A percentile compares a stretch with the other conserved stretches of the same genome.
Conservation (phyloP, 2,113 vertebrate species). For the Edolisoma coerulescens region DNA sequence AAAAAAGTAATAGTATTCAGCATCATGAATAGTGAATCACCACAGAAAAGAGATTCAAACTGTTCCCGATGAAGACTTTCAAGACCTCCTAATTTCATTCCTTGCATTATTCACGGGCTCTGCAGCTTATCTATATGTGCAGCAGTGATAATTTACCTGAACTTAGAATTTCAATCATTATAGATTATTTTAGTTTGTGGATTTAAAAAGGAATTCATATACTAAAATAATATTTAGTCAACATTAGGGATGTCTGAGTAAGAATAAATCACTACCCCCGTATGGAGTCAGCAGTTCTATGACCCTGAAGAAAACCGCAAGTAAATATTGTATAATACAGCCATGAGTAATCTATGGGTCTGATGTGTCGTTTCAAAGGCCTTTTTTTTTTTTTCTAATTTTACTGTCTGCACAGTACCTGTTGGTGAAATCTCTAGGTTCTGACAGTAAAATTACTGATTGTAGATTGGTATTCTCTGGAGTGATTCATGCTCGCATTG, state of each 20-base stretch:
- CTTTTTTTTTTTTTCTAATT: background rate
- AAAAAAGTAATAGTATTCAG: background rate
- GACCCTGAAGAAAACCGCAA: background rate
- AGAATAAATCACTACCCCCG: background rate
- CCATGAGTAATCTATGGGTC: background rate
- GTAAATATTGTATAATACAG: background rate
- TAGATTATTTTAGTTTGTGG: background rate
- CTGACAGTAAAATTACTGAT: background rate
- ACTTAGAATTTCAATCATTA: background rate
- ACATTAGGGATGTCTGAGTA: background rate
- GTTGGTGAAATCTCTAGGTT: background rate
- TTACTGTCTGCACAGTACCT: background rate
- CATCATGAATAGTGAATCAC: background rate
- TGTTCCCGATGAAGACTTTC: background rate
- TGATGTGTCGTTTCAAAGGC: background rate
- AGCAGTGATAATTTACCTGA: background rate
- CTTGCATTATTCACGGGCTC: background rate
- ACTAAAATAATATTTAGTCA: slow-evolving; percentile 25
- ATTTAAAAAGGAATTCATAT: background rate
- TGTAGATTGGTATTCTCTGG: background rate
- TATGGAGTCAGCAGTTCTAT: background rate
- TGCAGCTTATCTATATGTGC: background rate
- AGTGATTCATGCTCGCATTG: background rate
- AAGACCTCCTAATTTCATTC: background rate
- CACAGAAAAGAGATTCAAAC: background rate